phyloP scores from a whole-genome alignment of 2,888 invertebrate species.

The Agonopterix alstromeriana region DNA sequence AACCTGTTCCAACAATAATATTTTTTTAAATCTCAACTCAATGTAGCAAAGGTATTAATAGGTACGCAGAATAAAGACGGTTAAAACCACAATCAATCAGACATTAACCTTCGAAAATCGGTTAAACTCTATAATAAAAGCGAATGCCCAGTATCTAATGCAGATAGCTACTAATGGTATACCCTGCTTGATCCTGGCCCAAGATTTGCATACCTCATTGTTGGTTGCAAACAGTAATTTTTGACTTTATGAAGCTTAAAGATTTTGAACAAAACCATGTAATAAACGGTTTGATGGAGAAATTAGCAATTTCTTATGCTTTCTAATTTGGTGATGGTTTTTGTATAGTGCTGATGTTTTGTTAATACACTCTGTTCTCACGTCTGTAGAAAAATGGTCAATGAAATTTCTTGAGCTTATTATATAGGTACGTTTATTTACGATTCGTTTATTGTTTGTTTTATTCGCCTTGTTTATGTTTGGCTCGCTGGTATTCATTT shows the following conservation, averaged over 20 bases:
- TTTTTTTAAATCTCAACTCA: no score
- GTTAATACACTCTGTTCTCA: not conserved
- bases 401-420: constrained; percentile 18
- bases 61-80: not conserved
- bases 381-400: constrained; percentile 2
- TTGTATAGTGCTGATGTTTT: not conserved
- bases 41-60: not conserved
- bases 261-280: constrained; percentile 14
- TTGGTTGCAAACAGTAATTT: constrained; percentile 56
- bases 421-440: constrained; percentile 17
- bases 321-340: constrained; percentile 28
- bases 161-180: constrained; percentile 45
- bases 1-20: no score
- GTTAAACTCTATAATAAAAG: constrained; percentile 48
- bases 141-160: constrained; percentile 39
- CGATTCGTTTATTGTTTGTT: constrained; percentile 3
- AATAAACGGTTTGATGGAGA: constrained; percentile 24
- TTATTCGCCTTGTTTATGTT: constrained; percentile 16
- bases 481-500: constrained; percentile 15
- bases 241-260: constrained; percentile 30
- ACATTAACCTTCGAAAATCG: constrained; percentile 26
- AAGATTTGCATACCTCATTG: constrained; percentile 71
- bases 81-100: constrained; percentile 22
- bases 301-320: constrained; percentile 55
- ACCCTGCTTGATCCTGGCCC: constrained; percentile 37